Evolutionary conservation across 2,113 vertebrate genomes (phyloP).

Genomic region (Calidris pygmaea): DNA sequence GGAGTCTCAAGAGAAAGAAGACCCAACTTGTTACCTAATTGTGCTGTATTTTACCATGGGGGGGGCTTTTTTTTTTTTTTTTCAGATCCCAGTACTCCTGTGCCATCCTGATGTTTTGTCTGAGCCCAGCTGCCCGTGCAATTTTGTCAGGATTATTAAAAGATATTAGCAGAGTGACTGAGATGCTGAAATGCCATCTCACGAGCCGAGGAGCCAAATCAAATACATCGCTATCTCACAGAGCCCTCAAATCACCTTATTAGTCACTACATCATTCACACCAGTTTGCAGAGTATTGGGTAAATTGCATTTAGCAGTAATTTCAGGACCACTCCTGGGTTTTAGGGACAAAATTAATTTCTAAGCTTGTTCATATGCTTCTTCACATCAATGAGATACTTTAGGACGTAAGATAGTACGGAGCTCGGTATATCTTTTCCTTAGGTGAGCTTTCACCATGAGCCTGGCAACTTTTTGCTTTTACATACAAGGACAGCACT

Average conservation of each 20-base stretch:
- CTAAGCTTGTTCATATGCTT: background rate
- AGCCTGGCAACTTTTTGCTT: background rate
- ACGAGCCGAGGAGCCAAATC: background rate
- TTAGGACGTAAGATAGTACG: background rate
- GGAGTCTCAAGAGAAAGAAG: background rate
- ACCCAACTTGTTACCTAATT: background rate
- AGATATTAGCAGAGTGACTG: background rate
- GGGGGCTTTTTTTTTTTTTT: background rate
- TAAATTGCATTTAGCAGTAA: background rate
- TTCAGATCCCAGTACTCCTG: background rate
- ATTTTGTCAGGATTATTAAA: constrained; percentile 39
- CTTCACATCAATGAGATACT: background rate
- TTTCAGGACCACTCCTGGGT: background rate
- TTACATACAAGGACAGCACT: background rate
- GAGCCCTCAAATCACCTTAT: background rate
- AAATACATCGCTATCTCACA: background rate
- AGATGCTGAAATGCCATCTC: background rate
- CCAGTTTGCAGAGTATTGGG: background rate
- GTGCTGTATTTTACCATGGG: background rate
- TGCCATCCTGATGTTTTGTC: background rate
- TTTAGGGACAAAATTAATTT: background rate
- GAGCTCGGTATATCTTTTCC: background rate
- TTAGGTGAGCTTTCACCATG: background rate
- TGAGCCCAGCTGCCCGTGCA: background rate
- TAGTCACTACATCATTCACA: background rate